Base-by-base conservation (phyloP, 2,113 vertebrate genomes). In the Phyllostomus hastatus region DNA sequence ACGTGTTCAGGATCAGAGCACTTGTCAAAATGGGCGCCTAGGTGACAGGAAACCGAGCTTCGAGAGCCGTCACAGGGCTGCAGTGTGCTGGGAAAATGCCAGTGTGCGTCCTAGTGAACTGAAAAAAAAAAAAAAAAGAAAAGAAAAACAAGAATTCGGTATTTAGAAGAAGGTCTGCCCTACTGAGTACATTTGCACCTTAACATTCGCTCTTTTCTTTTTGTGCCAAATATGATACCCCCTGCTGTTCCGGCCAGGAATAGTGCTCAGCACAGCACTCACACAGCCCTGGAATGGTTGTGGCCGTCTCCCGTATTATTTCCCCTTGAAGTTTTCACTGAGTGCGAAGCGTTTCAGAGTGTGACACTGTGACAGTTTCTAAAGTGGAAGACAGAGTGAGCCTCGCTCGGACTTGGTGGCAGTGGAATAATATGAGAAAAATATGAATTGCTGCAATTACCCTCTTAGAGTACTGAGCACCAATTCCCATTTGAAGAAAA, bases 391-490 rank as follows among this genome's bases (percentile, higher is more conserved):
- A 82, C n/a, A 22, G 10, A 83, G 57, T n/a, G 64, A 95, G 48
- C 57, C 69, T 95, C 43, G 10, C 70, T 80, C 79, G 31, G 87
- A n/a, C 87, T 93, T 94, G 87, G 84, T 57, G 81, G 46, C 43
- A 10, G 22, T 59, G 70, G 79, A 41, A 46, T 92, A 90, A 83
- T 82, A 38, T 59, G 76, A 64, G 72, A 35, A 84, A 97, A 89
- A 59, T 35, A 61, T 22, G 92, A 95, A 81, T 95, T 83, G 83
- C 57, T 95, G 52, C 57, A 52, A 61, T 92, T 97, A 80, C 80
- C 79, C 64, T 93, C 70, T 95, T 66, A 87, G 73, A 75, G 64
- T 35, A 20, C 75, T 22, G 8, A 72, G 48, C 76, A 91, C 87
- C 92, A 19, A 4, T 70, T 95, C 88, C 70, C 87, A 81, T 90